These are phyloP conservation scores for Drosophila quadrilineata DNA, from an alignment of 1,140 invertebrate genomes.

Conservation along the genomic window DNA sequence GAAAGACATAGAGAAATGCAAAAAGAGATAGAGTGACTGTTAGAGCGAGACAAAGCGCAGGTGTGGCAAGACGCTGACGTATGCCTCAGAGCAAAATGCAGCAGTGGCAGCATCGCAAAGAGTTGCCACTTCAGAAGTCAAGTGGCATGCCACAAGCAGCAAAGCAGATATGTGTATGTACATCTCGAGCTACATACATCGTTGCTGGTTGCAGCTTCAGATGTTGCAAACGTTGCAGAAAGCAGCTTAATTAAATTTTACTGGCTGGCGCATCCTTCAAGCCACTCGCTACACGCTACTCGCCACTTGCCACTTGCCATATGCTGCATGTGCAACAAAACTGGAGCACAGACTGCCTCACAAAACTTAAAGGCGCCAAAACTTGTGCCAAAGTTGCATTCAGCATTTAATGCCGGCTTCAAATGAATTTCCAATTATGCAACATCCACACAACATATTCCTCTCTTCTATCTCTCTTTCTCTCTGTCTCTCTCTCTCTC, in stretches of 20 bases:
- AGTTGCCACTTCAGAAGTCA: slow-evolving; percentile 65
- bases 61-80: slow-evolving; percentile 13
- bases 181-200: too few species aligned
- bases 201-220: slow-evolving; percentile 39
- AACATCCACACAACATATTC: slow-evolving; percentile 45
- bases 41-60: slow-evolving; percentile 23
- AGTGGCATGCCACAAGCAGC: slow-evolving; percentile 32
- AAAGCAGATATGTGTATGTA: slow-evolving; percentile 3
- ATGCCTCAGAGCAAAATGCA: not conserved
- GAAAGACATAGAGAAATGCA: not conserved
- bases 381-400: too few species aligned
- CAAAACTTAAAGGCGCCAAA: slow-evolving; percentile 24
- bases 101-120: not conserved
- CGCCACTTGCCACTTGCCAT: not conserved
- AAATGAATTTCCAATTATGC: slow-evolving; percentile 1
- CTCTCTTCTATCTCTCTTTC: slow-evolving; percentile 3
- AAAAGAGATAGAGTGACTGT: not conserved
- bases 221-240: slow-evolving; percentile 40
- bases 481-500: not conserved
- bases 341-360: slow-evolving; percentile 41
- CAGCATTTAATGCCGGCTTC: slow-evolving; percentile 49
- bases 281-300: not conserved
- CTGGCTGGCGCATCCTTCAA: slow-evolving; percentile 5
- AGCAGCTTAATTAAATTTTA: slow-evolving; percentile 53
- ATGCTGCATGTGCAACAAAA: slow-evolving; percentile 21